Percentiles rank a stretch among this genome's conserved stretches.
These are phyloP conservation scores for Melanotus villosus DNA, from an alignment of 2,888 invertebrate species.

Conservation along the genomic window DNA sequence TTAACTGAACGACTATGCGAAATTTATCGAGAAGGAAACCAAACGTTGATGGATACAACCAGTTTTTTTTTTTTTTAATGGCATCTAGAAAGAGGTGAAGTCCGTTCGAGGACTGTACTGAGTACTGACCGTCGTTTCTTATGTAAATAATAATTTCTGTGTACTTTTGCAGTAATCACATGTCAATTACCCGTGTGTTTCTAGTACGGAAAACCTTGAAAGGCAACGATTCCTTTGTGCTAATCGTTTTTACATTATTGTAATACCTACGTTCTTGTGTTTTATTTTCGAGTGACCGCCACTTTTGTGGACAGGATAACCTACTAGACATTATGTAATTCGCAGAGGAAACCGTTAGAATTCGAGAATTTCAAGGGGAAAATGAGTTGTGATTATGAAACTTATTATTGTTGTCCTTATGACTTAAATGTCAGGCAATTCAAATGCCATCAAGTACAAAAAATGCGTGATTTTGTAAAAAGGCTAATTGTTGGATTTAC, in stretches of 20 bases:
- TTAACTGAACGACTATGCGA: neutral
- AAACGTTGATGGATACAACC: neutral
- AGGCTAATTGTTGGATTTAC: too few species aligned
- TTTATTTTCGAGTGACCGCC: too few species aligned
- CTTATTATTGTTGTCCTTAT: too few species aligned
- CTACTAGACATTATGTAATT: slow-evolving; percentile 10
- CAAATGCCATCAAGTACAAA: too few species aligned
- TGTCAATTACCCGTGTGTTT: slow-evolving; percentile 34
- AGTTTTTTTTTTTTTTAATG: neutral
- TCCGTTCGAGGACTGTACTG: neutral
- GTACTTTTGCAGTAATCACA: neutral
- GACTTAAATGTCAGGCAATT: too few species aligned
- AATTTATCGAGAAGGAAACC: slow-evolving; percentile 1
- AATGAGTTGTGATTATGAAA: neutral
- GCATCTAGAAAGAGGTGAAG: neutral
- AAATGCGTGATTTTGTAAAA: too few species aligned
- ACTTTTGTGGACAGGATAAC: too few species aligned
- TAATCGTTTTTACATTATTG: neutral
- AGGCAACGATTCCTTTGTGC: neutral
- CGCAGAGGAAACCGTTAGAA: neutral
- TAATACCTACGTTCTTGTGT: neutral
- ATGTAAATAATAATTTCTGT: too few species aligned
- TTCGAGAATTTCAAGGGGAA: slow-evolving; percentile 6
- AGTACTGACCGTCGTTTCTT: neutral
- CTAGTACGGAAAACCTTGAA: slow-evolving; percentile 38